A percentile compares a stretch with the other conserved stretches of the same genome.
Evolutionary conservation across 2,888 invertebrate species (phyloP).

Genomic region (Seira ritae): DNA sequence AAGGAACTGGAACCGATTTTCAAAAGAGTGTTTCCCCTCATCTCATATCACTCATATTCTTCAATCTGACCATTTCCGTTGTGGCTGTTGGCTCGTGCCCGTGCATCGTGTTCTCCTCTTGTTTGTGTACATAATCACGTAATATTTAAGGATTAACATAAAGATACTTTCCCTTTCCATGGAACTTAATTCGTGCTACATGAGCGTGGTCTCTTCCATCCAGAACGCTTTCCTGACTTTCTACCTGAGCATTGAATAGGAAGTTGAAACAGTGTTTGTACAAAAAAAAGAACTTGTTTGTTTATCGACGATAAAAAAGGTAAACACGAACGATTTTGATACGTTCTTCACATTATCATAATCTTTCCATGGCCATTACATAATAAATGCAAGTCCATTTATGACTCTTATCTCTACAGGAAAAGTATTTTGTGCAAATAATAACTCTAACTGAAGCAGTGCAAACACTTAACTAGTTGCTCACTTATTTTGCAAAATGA

Average conservation of each 20-base stretch:
- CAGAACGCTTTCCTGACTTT: neutral
- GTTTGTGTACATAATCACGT: neutral
- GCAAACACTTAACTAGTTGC: too few species aligned
- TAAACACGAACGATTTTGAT: neutral
- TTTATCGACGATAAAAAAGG: neutral
- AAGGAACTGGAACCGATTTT: constrained; percentile 38
- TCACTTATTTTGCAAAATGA: too few species aligned
- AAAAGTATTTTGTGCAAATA: too few species aligned
- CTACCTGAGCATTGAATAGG: neutral
- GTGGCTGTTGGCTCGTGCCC: neutral
- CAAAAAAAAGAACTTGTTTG: neutral
- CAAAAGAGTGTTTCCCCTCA: constrained; percentile 25
- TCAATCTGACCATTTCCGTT: neutral
- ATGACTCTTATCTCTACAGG: neutral
- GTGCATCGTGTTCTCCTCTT: neutral
- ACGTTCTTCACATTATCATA: neutral
- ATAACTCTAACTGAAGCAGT: too few species aligned
- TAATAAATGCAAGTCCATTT: neutral
- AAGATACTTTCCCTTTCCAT: neutral
- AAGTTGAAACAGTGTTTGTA: neutral
- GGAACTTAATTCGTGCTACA: neutral
- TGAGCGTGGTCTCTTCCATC: too few species aligned
- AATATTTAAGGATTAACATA: neutral
- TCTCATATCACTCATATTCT: neutral
- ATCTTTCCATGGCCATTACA: neutral